phyloP scores from a whole-genome alignment of 2,888 invertebrate species.

The Pachliopta kotzebuea region DNA sequence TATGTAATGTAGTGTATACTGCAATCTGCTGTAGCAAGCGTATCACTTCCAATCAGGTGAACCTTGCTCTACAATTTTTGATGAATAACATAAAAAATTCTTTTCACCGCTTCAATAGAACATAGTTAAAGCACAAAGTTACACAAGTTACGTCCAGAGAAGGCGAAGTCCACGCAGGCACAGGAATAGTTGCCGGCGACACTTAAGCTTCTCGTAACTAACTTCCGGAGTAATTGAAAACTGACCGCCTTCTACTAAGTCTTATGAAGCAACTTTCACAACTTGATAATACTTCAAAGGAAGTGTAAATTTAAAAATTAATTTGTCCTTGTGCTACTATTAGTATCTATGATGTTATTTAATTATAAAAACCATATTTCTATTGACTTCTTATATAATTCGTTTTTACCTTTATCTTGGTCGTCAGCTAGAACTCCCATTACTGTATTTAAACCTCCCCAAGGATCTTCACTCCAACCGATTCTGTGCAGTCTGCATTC shows the following conservation, averaged over 20 bases:
- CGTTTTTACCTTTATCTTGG: too few relatives aligned
- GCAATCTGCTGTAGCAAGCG: too few relatives aligned
- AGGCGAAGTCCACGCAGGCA: slow-evolving; percentile 19
- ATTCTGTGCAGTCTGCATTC: too few relatives aligned
- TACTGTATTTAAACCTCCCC: too few relatives aligned
- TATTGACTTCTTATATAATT: too few relatives aligned
- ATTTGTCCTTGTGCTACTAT: not conserved
- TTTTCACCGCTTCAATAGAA: not conserved
- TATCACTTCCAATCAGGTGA: too few relatives aligned
- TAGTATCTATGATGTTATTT: not conserved
- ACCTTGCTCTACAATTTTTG: not conserved
- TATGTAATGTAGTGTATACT: too few relatives aligned
- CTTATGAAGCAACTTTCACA: slow-evolving; percentile 14
- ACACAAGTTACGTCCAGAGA: slow-evolving; percentile 12
- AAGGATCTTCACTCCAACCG: too few relatives aligned
- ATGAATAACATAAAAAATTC: not conserved
- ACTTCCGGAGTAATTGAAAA: slow-evolving; percentile 23
- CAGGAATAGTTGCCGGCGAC: slow-evolving; percentile 20
- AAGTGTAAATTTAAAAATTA: not conserved
- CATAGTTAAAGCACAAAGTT: slow-evolving; percentile 13
- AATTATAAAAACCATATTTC: too few relatives aligned
- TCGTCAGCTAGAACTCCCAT: too few relatives aligned
- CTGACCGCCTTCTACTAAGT: slow-evolving; percentile 22
- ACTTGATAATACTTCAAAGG: not conserved
- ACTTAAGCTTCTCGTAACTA: slow-evolving; percentile 24